Percentiles rank a stretch among this genome's conserved stretches.
phyloP scores from a whole-genome alignment of 2,888 invertebrate genomes.

The Sarcophaga rosellei region DNA sequence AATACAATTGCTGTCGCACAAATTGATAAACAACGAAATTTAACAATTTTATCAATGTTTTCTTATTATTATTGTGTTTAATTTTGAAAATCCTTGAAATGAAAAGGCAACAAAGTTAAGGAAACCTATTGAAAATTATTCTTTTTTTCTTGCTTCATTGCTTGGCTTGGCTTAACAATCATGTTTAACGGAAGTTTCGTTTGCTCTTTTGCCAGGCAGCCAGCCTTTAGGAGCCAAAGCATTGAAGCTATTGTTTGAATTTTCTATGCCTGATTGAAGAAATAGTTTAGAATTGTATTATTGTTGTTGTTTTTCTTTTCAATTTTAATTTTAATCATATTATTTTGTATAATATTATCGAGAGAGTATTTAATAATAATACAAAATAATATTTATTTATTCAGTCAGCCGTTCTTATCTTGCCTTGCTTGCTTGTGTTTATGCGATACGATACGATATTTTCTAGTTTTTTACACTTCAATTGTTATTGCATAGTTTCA shows the following conservation, averaged over 20 bases:
- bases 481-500: conserved; percentile 52
- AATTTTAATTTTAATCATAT: neutral
- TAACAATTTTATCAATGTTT: neutral
- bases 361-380: too few species aligned
- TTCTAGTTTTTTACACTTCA: conserved; percentile 58
- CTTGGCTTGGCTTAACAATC: neutral
- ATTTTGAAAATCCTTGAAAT: neutral
- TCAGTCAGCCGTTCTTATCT: conserved; percentile 34
- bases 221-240: neutral
- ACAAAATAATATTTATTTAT: neutral
- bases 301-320: neutral
- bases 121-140: too few species aligned
- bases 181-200: neutral
- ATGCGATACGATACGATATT: conserved; percentile 19
- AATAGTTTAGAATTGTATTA: neutral
- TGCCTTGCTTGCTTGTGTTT: conserved; percentile 4
- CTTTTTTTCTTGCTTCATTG: neutral
- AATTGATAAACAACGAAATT: neutral
- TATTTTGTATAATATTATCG: neutral
- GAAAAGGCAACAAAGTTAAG: too few species aligned
- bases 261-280: neutral
- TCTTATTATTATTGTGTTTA: neutral
- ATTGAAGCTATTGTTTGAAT: neutral
- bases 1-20: neutral
- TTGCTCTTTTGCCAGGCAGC: neutral